Conservation (phyloP, 2,797 vertebrate species). For the Sebastes kiyomatsui region DNA sequence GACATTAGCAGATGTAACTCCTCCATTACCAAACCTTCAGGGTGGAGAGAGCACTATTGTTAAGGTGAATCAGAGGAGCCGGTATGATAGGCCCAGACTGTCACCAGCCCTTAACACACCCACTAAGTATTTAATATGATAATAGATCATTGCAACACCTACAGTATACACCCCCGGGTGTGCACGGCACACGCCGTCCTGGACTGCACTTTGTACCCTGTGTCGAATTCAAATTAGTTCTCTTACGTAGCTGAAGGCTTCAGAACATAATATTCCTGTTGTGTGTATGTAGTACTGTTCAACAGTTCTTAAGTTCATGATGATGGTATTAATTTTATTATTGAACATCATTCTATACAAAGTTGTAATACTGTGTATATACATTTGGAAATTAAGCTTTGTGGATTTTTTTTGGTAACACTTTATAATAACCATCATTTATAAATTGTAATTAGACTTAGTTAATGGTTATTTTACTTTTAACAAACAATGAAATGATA, state of each 20-base stretch:
- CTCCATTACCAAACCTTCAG: neutral
- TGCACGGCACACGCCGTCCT: neutral
- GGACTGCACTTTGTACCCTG: neutral
- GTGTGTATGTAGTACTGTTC: neutral
- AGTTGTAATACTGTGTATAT: neutral
- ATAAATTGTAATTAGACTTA: too few species aligned
- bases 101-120: neutral
- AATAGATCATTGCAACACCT: neutral
- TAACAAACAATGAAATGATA: too few species aligned
- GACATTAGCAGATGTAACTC: neutral
- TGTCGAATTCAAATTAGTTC: neutral
- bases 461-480: too few species aligned
- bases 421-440: too few species aligned
- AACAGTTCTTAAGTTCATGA: neutral
- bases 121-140: neutral
- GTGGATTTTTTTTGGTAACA: neutral
- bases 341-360: neutral
- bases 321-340: neutral
- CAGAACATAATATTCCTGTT: neutral
- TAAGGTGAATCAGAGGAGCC: neutral
- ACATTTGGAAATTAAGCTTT: neutral
- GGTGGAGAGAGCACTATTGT: neutral
- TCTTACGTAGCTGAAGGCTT: neutral
- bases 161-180: neutral
- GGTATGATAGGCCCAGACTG: neutral